Evolutionary conservation across 2,113 vertebrate genomes (phyloP).

Genomic region (Casuarius casuarius): DNA sequence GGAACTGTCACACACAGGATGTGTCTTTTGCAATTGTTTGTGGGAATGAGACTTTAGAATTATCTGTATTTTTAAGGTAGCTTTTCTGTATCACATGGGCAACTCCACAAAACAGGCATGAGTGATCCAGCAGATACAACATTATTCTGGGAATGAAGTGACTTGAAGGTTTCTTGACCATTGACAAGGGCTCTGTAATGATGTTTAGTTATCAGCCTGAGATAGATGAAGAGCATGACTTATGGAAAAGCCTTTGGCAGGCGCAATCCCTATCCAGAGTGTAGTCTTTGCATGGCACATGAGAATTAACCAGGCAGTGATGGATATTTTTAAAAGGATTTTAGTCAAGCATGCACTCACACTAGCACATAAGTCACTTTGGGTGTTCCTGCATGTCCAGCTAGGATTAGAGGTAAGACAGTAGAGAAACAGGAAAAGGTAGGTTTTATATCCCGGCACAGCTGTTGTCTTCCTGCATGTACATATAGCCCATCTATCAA

Average conservation of each 20-base stretch:
- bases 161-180: neutral
- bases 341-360: neutral
- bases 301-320: slow-evolving; percentile 17
- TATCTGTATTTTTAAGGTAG: neutral
- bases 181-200: neutral
- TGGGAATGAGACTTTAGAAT: neutral
- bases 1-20: neutral
- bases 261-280: neutral
- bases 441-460: neutral
- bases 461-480: neutral
- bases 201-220: neutral
- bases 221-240: neutral
- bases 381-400: neutral
- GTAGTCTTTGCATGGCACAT: neutral
- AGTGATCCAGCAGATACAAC: neutral
- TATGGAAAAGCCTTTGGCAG: neutral
- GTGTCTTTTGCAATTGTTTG: neutral
- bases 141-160: neutral
- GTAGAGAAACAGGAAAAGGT: neutral
- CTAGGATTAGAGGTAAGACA: neutral
- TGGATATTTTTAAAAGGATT: neutral
- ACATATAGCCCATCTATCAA: neutral
- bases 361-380: neutral
- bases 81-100: neutral
- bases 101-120: neutral